Evolutionary conservation across 2,113 vertebrate species (phyloP).

Genomic region (Protobothrops mucrosquamatus): DNA sequence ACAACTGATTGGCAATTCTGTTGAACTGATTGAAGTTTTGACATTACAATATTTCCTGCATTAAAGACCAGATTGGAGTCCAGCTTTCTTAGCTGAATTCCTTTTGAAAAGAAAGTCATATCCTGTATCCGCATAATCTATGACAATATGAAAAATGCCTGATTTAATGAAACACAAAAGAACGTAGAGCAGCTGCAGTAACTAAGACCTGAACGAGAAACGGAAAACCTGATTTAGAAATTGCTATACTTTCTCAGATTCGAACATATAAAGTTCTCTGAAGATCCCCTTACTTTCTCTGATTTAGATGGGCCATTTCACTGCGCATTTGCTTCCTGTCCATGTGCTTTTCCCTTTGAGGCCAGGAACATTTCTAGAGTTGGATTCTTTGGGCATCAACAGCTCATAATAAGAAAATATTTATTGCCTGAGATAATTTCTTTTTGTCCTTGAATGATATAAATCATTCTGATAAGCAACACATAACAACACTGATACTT

Average conservation of each 20-base stretch:
- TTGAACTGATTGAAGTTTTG: neutral
- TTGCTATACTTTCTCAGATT: neutral
- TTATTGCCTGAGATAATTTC: slow-evolving; percentile 9
- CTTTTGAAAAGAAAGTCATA: neutral
- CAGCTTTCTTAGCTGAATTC: neutral
- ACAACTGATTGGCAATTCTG: neutral
- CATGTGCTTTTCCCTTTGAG: neutral
- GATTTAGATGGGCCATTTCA: neutral
- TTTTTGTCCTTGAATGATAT: neutral
- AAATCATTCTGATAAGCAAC: neutral
- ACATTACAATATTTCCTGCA: neutral
- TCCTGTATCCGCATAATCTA: neutral
- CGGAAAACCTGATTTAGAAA: neutral
- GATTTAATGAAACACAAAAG: neutral
- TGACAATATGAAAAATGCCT: neutral
- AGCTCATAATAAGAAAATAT: neutral
- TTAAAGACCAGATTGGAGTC: neutral
- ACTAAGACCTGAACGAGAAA: neutral
- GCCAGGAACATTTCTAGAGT: neutral
- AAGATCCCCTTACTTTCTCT: neutral
- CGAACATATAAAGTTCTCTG: too few relatives aligned
- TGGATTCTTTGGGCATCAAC: neutral
- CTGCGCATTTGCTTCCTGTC: neutral
- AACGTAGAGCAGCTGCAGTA: neutral
- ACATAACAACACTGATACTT: slow-evolving; percentile 13